Base-by-base conservation (phyloP, 2,888 invertebrate species). In the Molorchus minor region DNA sequence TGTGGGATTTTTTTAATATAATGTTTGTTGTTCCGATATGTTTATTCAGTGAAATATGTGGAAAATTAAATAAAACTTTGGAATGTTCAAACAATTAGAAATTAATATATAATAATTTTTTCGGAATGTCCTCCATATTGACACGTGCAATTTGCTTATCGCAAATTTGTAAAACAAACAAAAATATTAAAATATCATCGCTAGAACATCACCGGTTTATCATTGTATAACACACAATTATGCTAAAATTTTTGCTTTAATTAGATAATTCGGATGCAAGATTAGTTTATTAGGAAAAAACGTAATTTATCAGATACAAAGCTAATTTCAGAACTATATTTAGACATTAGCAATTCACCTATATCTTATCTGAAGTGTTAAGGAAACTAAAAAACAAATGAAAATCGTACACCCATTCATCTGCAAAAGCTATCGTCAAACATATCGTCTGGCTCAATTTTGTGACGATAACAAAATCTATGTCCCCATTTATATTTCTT, bases 61-160 rank as follows among this genome's bases (percentile, higher is more conserved):
- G n/a, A n/a, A n/a, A n/a, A n/a, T n/a, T n/a, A n/a, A n/a, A n/a
- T n/a, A n/a, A n/a, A n/a, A n/a, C 5, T 3, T 33, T n/a, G 33
- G 33, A 33, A 33, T 33, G 33, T 33, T n/a, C 12, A 7, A 25
- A 8, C 12, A 33, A 33, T n/a, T 33, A 10, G 12, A 33, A 33
- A 33, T 33, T 33, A 33, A 33, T 33, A n/a, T 33, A 33, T 33
- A 41, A 41, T 41, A 41, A 21, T 38, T 20, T n/a, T 41, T 5
- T 12, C 5, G 41, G 41, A 41, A 41, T 41, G 41, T 20, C n/a
- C 7, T 16, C 10, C 20, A 8, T 21, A 16, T 41, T 41, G 41
- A 41, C 19, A 16, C 17, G 13, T 40, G n/a, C 17, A 40, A 20
- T 41, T 41, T 20, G 20, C 21, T 1, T 12, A 8, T 2, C 12